phyloP scores from a whole-genome alignment of 1,140 invertebrate species.

The Stenopsyche tienmushanensis region DNA sequence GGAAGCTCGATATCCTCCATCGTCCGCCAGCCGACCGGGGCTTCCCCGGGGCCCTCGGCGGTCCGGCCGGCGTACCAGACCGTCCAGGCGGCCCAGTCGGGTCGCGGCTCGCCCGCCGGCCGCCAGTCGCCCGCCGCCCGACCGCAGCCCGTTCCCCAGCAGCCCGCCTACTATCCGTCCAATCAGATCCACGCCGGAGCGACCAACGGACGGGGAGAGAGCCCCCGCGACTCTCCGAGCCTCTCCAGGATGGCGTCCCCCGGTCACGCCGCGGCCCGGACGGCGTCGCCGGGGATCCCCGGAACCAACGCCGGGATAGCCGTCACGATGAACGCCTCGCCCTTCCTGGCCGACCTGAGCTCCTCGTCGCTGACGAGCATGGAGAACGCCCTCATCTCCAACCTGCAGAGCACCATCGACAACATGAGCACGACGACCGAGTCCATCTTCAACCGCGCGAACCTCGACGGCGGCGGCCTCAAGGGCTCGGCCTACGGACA shows the following conservation, averaged over 20 bases:
- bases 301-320: constrained; percentile 60
- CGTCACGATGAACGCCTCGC: constrained; percentile 56
- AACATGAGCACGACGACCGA: constrained; percentile 48
- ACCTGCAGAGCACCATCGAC: constrained; percentile 45
- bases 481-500: constrained; percentile 34
- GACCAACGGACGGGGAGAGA: constrained; percentile 43
- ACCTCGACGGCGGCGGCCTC: background rate
- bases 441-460: constrained; percentile 50
- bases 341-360: constrained; percentile 45
- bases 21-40: constrained; percentile 49
- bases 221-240: constrained; percentile 44
- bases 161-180: constrained; percentile 41
- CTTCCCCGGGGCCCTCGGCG: constrained; percentile 44
- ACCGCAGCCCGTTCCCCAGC: constrained; percentile 29
- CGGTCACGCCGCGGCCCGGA: constrained; percentile 47
- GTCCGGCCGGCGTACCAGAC: constrained; percentile 47
- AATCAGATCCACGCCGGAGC: constrained; percentile 44
- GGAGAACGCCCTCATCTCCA: constrained; percentile 38
- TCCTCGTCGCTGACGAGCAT: constrained; percentile 40
- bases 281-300: constrained; percentile 54
- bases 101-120: constrained; percentile 20
- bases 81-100: constrained; percentile 29
- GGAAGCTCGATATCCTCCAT: constrained; percentile 55
- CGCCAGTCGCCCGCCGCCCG: constrained; percentile 43
- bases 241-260: constrained; percentile 42